These are phyloP conservation scores for Pogonus chalceus DNA, from an alignment of 1,140 invertebrate genomes.

Conservation along the genomic window DNA sequence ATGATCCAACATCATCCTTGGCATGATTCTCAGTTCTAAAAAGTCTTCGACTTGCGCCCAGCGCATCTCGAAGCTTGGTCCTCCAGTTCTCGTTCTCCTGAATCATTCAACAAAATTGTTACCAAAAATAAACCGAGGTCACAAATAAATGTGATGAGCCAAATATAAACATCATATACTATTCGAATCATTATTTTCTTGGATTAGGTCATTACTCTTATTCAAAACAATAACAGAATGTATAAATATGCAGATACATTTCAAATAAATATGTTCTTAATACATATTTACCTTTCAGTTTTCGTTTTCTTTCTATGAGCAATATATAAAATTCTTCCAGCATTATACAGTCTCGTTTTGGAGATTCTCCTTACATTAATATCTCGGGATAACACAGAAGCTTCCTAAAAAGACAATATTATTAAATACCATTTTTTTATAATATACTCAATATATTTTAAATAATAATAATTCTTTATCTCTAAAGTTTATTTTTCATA, in stretches of 20 bases:
- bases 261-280: no score
- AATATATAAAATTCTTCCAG: conserved; percentile 64
- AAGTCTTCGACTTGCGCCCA: conserved; percentile 67
- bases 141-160: not conserved
- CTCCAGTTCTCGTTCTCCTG: conserved; percentile 48
- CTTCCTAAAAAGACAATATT: conserved; percentile 41
- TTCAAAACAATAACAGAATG: not conserved
- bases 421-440: no score
- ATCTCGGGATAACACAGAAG: conserved; percentile 51
- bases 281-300: conserved; percentile 49
- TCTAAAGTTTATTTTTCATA: no score
- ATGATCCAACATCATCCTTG: conserved; percentile 64
- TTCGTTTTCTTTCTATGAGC: conserved; percentile 53
- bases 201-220: not conserved
- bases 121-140: conserved; percentile 9
- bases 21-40: conserved; percentile 63
- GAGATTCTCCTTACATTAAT: conserved; percentile 57
- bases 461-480: no score
- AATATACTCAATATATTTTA: no score
- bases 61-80: conserved; percentile 57
- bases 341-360: conserved; percentile 53
- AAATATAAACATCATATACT: conserved; percentile 7
- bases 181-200: conserved; percentile 2
- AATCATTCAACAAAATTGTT: conserved; percentile 13
- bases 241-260: no score